Percentiles rank a stretch among this genome's conserved stretches.
Evolutionary conservation across 2,797 vertebrate species (phyloP).

Genomic region (Coreius guichenoti): DNA sequence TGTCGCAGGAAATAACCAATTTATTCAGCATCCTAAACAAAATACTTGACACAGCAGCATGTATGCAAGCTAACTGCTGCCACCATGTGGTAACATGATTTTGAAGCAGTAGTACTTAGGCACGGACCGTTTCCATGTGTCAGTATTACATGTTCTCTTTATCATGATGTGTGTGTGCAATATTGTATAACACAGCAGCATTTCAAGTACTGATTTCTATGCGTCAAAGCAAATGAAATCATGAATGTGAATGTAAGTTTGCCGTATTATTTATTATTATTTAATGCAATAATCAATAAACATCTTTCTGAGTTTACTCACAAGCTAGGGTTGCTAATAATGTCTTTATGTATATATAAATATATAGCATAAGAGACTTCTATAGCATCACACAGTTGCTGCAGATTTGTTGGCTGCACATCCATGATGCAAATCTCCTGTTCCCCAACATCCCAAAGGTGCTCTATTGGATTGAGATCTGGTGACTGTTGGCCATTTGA

Average conservation of each 20-base stretch:
- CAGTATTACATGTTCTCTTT: background rate
- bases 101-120: background rate
- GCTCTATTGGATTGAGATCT: too few species aligned
- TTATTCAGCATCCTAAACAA: background rate
- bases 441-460: too few species aligned
- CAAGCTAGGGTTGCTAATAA: background rate
- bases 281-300: background rate
- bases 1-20: background rate
- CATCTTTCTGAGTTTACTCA: background rate
- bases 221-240: background rate
- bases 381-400: too few species aligned
- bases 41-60: background rate
- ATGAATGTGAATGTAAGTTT: background rate
- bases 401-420: too few species aligned
- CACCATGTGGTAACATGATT: slow-evolving; percentile 27
- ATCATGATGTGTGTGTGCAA: background rate
- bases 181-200: background rate
- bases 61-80: background rate
- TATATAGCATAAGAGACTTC: too few species aligned
- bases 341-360: background rate
- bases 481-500: too few species aligned
- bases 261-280: background rate
- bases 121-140: background rate
- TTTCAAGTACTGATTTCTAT: background rate
- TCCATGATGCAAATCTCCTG: too few species aligned